Conservation (phyloP, 35 echinoderm and acorn worm genomes). For the Chiridota heheva region DNA sequence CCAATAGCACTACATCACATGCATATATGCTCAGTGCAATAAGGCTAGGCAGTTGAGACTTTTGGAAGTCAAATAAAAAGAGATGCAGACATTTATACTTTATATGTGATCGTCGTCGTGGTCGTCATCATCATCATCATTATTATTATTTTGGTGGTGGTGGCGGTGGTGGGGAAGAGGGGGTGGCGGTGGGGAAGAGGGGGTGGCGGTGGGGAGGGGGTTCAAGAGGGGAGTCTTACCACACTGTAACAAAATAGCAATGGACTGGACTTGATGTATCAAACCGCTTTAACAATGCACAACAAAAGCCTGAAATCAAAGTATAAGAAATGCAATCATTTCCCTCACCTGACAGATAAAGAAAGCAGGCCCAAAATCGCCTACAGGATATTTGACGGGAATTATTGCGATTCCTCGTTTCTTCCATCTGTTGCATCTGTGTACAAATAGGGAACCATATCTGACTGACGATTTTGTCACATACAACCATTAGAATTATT, state of each 20-base stretch:
- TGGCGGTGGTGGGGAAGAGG: too few species aligned
- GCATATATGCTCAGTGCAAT: too few species aligned
- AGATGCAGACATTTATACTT: too few species aligned
- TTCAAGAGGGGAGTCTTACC: neutral
- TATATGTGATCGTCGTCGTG: too few species aligned
- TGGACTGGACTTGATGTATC: neutral
- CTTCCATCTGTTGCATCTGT: conserved; percentile 66
- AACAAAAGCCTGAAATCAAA: neutral
- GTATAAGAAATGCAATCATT: neutral
- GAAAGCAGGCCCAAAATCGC: neutral
- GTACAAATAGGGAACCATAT: neutral
- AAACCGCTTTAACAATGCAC: neutral
- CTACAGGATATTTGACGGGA: conserved; percentile 62
- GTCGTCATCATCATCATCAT: too few species aligned
- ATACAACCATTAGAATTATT: neutral
- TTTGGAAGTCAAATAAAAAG: too few species aligned
- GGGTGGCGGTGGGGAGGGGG: too few species aligned
- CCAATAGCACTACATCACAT: too few species aligned
- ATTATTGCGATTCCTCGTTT: conserved; percentile 64
- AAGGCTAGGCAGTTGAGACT: too few species aligned
- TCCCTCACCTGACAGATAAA: conserved; percentile 64
- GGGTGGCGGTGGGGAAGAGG: too few species aligned
- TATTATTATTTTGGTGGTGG: too few species aligned
- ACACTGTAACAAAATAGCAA: neutral
- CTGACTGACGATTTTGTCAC: too few species aligned